These are phyloP conservation scores for Riptortus pedestris DNA, from an alignment of 1,140 invertebrate species.

Conservation along the genomic window DNA sequence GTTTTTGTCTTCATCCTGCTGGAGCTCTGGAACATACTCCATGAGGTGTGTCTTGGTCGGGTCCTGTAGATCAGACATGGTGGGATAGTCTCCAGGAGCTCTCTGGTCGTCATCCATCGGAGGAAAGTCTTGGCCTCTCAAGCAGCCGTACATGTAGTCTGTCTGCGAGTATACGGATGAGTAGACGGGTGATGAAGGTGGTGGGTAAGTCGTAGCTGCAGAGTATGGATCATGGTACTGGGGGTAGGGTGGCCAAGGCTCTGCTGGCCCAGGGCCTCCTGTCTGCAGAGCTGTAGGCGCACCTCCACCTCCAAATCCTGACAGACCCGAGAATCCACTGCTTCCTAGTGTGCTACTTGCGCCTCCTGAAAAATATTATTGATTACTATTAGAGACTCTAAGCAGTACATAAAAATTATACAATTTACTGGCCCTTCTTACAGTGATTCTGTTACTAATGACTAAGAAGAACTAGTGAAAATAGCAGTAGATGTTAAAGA, in stretches of 20 bases:
- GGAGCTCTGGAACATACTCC: constrained; percentile 34
- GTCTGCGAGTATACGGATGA: constrained; percentile 34
- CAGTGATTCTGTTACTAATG: too few relatives aligned
- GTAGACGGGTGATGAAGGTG: constrained; percentile 36
- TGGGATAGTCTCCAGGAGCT: constrained; percentile 39
- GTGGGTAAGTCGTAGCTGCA: constrained; percentile 42
- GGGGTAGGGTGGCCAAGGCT: not conserved
- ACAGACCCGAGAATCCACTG: not conserved
- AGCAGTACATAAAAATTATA: too few relatives aligned
- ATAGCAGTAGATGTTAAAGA: too few relatives aligned
- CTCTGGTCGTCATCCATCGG: constrained; percentile 48
- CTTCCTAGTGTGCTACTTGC: not conserved
- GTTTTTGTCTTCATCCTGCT: constrained; percentile 12
- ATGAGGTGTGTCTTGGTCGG: constrained; percentile 46
- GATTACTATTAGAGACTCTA: not conserved
- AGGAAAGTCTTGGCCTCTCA: constrained; percentile 29
- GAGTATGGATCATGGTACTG: constrained; percentile 40
- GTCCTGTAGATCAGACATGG: constrained; percentile 40
- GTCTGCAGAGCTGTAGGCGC: not conserved
- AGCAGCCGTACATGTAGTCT: constrained; percentile 53
- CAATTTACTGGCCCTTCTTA: too few relatives aligned
- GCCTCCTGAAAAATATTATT: not conserved
- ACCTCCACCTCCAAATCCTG: constrained; percentile 2
- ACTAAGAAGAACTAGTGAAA: too few relatives aligned
- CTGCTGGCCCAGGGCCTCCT: not conserved